Evolutionary conservation across 30 jellyfish, hydroid and myxozoan genomes (phyloP), one percentile per base, ranked within the genome.

Genomic region (Hydractinia echinata): DNA sequence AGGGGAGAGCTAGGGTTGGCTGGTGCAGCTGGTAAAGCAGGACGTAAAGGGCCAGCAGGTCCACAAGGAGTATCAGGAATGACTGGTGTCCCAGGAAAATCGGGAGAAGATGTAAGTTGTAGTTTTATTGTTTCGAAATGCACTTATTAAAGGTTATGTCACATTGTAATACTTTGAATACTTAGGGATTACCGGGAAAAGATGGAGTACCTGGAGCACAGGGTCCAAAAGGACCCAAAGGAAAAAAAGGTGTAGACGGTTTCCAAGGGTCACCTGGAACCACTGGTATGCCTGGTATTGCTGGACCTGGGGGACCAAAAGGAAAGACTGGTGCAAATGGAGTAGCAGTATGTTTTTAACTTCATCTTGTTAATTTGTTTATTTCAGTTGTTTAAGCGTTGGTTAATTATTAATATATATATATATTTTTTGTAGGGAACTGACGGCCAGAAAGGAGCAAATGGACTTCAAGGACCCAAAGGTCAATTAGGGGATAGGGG

Each of bases 81-180:
- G 39, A 56, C 73, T 39, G 91, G 91, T 18, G 21, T 53, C 49
- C 85, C 91, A 14, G 91, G 91, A 72, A 72, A 72, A 64, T 84
- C 98, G 20, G 98, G 98, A 44, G 81, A 82, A 66, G 88, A 86
- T 60, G 98, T 91, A 77, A 82, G 92, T 72, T 5, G 10, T 55
- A 7, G 54, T 51, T 67, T 6, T 51, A 81, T 30, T 51, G 69
- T 72, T 81, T 77, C 66, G 76, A 60, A 48, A 5, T 4, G 19
- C 52, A 13, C 54, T 49, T 48, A 16, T 10, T 44, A 49, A 44
- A 14, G 16, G 18, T 55, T n/a, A 16, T 77, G 19, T 48, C 5
- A 16, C 18, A 18, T 60, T 51, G 54, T 55, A 79, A 60, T 61
- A 21, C 16, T 51, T 53, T 77, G 21, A 55, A 77, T 39, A 53